A percentile compares a stretch with the other conserved stretches of the same genome.
These are phyloP conservation scores for cat (Felis catus) DNA, from an alignment of 2,113 vertebrate species.

Conservation along the genomic window F.catus_Fca126_mat1.0 CM031416.1:59679501-59680000, in stretches of 20 bases:
- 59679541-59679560: no score
- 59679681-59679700: not conserved
- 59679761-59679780: not conserved
- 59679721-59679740: not conserved
- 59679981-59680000: not conserved
- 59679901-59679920: not conserved
- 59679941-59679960: not conserved
- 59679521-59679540: not conserved
- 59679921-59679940: not conserved
- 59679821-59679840: not conserved
- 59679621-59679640: not conserved
- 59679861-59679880: not conserved
- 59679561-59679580: not conserved
- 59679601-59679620: not conserved
- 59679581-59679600: fast-evolving
- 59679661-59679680: not conserved
- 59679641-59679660: not conserved
- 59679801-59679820: not conserved
- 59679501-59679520: not conserved
- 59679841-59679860: not conserved
- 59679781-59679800: not conserved
- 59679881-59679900: not conserved
- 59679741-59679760: not conserved
- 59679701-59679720: not conserved
- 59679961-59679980: not conserved